Evolutionary conservation across 2,797 vertebrate genomes (phyloP).

Genomic region (Cheirogaleus major): DNA sequence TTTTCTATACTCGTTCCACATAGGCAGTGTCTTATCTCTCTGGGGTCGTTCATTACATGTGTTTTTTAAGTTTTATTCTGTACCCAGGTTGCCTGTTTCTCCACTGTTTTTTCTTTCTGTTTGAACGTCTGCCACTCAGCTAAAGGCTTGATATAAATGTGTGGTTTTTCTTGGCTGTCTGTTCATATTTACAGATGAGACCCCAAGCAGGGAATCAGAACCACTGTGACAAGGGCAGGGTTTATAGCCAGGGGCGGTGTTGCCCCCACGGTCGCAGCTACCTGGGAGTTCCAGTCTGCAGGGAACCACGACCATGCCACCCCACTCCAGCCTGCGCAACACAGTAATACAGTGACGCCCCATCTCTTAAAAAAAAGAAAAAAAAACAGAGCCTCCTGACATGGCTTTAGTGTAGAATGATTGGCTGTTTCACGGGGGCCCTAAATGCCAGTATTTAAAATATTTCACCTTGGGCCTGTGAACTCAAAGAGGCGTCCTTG

Average conservation of each 20-base stretch:
- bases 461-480: background rate
- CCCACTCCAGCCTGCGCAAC: background rate
- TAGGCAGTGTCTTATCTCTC: background rate
- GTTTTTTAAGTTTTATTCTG: background rate
- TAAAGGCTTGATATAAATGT: background rate
- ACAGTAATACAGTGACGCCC: too few relatives aligned
- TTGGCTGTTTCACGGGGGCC: background rate
- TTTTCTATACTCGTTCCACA: background rate
- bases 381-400: too few relatives aligned
- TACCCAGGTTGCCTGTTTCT: background rate
- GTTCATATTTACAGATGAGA: background rate
- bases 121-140: background rate
- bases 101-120: background rate
- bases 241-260: background rate
- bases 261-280: background rate
- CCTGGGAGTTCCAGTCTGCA: background rate
- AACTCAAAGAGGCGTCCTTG: background rate
- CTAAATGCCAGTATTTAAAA: background rate
- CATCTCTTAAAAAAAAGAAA: background rate
- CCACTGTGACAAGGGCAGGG: background rate
- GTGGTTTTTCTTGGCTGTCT: background rate
- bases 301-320: background rate
- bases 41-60: background rate
- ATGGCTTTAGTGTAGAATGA: background rate
- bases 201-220: background rate